Percentiles rank a stretch among this genome's conserved stretches.
These are phyloP conservation scores for Scaptomyza flava DNA, from an alignment of 2,888 invertebrate species.

Conservation along the genomic window DNA sequence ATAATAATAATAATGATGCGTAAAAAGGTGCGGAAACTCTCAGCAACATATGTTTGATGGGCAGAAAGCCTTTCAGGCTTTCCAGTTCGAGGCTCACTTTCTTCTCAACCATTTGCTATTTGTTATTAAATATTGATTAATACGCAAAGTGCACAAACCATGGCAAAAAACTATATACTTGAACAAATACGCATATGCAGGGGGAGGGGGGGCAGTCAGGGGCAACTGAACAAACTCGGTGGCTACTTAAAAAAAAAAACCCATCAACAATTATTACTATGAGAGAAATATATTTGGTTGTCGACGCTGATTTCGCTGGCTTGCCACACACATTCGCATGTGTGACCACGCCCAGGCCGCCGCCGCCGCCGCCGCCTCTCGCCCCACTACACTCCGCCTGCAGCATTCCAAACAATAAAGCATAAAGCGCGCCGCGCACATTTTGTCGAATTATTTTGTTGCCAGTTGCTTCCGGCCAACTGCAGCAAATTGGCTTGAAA, in stretches of 20 bases:
- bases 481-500: constrained; percentile 81
- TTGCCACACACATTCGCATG: constrained; percentile 6
- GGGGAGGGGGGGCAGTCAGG: not conserved
- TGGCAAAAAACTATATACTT: constrained; percentile 50
- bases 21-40: constrained; percentile 53
- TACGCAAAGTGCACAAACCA: constrained; percentile 73
- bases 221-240: constrained; percentile 5
- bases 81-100: not conserved
- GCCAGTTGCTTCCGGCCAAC: constrained; percentile 73
- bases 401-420: constrained; percentile 74
- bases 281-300: constrained; percentile 45
- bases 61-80: no score
- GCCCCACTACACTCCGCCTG: constrained; percentile 26
- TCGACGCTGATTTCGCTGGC: constrained; percentile 67
- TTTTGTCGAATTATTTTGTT: constrained; percentile 81
- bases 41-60: constrained; percentile 47
- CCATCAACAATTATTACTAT: constrained; percentile 72
- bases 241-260: constrained; percentile 62
- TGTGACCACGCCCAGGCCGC: constrained; percentile 29
- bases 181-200: constrained; percentile 61
- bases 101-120: constrained; percentile 25
- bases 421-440: constrained; percentile 81
- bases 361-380: not conserved
- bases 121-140: constrained; percentile 67
- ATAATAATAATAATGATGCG: constrained; percentile 61